These are phyloP conservation scores for Cervus canadensis DNA, from an alignment of 2,113 vertebrate genomes.

Conservation along the genomic window DNA sequence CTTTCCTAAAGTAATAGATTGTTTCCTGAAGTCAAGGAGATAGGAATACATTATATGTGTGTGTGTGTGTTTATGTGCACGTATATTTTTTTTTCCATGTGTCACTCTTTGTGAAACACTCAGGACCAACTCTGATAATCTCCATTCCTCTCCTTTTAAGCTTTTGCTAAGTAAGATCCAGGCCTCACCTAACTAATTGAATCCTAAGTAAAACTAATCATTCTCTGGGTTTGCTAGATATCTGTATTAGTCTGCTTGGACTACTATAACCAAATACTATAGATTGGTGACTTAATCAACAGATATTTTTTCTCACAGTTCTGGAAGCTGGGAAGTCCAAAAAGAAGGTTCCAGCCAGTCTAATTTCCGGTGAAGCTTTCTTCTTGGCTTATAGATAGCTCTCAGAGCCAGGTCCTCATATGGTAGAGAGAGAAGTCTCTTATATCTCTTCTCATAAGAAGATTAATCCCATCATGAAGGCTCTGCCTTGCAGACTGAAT, in stretches of 20 bases:
- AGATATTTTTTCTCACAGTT: background rate
- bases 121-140: background rate
- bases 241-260: background rate
- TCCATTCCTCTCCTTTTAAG: background rate
- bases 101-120: background rate
- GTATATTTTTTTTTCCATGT: background rate
- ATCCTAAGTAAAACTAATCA: rapidly evolving
- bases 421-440: background rate
- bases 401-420: background rate
- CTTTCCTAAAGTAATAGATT: background rate
- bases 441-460: background rate
- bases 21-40: background rate
- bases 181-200: too few relatives aligned
- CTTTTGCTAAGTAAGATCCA: background rate
- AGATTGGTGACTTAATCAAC: background rate
- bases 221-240: background rate
- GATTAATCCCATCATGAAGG: background rate
- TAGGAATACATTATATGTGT: background rate
- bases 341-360: background rate
- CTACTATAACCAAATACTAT: background rate
- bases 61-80: background rate
- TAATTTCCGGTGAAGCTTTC: background rate
- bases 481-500: background rate
- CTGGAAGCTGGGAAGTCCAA: background rate
- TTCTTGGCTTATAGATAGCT: background rate